These are phyloP conservation scores for Mus caroli DNA, from an alignment of 2,797 vertebrate genomes.

Conservation along the genomic window DNA sequence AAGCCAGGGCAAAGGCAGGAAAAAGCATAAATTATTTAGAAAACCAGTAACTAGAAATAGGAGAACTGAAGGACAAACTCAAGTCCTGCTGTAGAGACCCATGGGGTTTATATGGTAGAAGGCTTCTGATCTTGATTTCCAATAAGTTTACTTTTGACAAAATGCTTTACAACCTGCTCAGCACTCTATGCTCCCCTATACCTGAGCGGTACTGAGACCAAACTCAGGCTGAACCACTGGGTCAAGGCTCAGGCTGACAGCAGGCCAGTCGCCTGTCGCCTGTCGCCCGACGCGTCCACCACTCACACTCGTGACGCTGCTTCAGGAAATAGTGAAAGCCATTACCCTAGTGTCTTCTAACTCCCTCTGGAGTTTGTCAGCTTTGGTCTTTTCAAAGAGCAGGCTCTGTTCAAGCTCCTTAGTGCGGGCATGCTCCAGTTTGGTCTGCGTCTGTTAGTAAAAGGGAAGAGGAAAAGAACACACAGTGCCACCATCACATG, in stretches of 20 bases:
- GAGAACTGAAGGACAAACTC: conserved; percentile 67
- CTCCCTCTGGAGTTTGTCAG: conserved; percentile 99
- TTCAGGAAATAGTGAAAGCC: conserved; percentile 93
- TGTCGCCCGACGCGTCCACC: conserved; percentile 67
- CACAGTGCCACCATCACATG: conserved; percentile 99
- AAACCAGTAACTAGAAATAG: not conserved
- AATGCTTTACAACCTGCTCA: not conserved
- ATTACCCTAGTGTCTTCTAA: conserved; percentile 99
- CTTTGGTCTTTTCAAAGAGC: conserved; percentile 99
- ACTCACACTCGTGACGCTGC: conserved; percentile 82
- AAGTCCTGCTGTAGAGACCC: not conserved
- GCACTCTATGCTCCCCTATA: not conserved
- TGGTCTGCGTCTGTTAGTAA: conserved; percentile 99
- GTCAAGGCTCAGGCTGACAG: conserved; percentile 38
- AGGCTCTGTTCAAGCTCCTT: conserved; percentile 99
- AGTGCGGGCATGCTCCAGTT: conserved; percentile 99
- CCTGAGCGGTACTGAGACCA: not conserved
- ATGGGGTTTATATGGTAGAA: accelerated
- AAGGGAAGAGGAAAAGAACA: conserved; percentile 99
- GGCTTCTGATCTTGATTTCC: not conserved
- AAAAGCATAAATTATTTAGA: conserved; percentile 27
- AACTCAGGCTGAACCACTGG: conserved; percentile 68
- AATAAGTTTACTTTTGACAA: conserved; percentile 13
- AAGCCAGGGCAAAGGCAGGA: conserved; percentile 49
- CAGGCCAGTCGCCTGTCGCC: conserved; percentile 24